A percentile compares a stretch with the other conserved stretches of the same genome.
Evolutionary conservation across 2,797 vertebrate genomes (phyloP).

Genomic region (Sphenopsis melanotis): DNA sequence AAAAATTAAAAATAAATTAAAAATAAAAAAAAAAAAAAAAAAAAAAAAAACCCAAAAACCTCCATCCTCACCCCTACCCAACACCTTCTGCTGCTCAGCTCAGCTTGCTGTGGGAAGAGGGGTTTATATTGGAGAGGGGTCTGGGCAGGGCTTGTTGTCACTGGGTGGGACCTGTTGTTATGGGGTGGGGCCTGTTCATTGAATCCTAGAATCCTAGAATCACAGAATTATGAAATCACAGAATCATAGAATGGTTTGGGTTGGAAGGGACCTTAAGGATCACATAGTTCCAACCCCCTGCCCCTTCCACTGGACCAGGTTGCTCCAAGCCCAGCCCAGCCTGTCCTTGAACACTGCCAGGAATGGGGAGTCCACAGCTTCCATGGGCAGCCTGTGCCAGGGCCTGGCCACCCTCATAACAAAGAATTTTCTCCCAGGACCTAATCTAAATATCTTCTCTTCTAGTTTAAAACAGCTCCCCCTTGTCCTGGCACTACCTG

Average conservation of each 20-base stretch:
- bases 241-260: neutral
- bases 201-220: fast-evolving
- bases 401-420: neutral
- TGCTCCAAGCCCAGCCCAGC: neutral
- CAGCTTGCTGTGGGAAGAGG: fast-evolving
- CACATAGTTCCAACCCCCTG: neutral
- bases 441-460: neutral
- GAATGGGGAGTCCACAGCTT: neutral
- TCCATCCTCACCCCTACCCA: fast-evolving
- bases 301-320: neutral
- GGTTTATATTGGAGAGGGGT: neutral
- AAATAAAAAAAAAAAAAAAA: neutral
- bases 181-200: fast-evolving
- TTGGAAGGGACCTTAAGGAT: neutral
- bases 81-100: neutral
- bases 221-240: too few relatives aligned
- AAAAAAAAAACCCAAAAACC: too few relatives aligned
- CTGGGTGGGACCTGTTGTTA: neutral
- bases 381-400: neutral
- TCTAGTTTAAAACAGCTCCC: neutral
- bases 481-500: neutral
- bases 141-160: neutral
- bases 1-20: too few relatives aligned
- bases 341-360: neutral
- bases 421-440: neutral